Evolutionary conservation across 2,797 vertebrate species (phyloP).

Genomic region (Tauraco hartlaubi): DNA sequence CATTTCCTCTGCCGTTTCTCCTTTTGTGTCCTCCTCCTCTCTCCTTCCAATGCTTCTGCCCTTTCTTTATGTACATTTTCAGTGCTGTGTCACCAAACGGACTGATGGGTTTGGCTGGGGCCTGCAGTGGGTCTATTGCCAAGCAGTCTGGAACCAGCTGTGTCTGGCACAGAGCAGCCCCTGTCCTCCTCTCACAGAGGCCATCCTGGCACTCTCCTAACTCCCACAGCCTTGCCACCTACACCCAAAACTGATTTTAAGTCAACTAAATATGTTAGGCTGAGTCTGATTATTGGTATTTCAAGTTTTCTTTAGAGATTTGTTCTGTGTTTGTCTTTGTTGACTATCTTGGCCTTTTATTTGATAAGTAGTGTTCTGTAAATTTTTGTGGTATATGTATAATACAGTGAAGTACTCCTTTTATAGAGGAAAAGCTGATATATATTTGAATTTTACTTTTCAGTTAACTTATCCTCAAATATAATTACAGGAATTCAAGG

Average conservation of each 20-base stretch:
- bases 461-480: constrained; percentile 36
- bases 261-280: not conserved
- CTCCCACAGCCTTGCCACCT: not conserved
- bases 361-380: not conserved
- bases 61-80: not conserved
- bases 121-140: not conserved
- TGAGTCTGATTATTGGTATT: not conserved
- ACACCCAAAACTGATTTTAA: not conserved
- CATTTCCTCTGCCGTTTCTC: not conserved
- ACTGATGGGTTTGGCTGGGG: not conserved
- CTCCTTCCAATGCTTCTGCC: not conserved
- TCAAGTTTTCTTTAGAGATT: not conserved
- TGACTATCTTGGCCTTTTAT: not conserved
- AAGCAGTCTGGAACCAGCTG: not conserved
- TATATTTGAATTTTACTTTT: constrained; percentile 18
- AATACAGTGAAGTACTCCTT: not conserved
- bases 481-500: constrained; percentile 59
- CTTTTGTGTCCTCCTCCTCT: not conserved
- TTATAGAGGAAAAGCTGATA: not conserved
- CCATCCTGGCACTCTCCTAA: not conserved
- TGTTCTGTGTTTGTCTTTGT: not conserved
- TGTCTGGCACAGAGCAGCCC: not conserved
- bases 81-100: not conserved
- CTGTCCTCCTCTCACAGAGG: not conserved
- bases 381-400: not conserved